Percentiles rank a stretch among this genome's conserved stretches.
phyloP scores from a whole-genome alignment of 1,140 invertebrate genomes.

The Brachionus plicatilis region DNA sequence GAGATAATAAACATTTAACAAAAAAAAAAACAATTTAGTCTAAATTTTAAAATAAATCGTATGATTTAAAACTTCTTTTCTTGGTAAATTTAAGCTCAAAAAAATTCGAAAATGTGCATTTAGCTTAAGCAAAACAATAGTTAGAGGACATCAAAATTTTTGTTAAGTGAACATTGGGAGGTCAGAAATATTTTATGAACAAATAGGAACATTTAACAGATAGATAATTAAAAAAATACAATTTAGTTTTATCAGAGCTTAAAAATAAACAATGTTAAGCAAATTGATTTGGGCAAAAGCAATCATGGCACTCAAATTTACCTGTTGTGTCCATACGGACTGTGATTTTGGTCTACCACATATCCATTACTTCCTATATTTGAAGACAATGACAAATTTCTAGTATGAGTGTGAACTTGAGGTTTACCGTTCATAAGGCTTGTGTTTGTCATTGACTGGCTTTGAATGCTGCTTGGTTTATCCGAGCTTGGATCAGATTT shows the following conservation, averaged over 20 bases:
- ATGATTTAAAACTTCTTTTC: no score
- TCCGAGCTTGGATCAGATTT: background rate
- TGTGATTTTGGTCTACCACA: background rate
- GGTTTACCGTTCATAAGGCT: background rate
- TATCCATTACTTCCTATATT: background rate
- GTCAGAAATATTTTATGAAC: background rate
- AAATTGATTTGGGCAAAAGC: background rate
- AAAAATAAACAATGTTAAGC: slow-evolving; percentile 3
- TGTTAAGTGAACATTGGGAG: background rate
- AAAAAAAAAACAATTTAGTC: no score
- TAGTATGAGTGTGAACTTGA: background rate
- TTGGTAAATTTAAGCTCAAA: background rate
- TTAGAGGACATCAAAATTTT: background rate
- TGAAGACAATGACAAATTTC: slow-evolving; percentile 23
- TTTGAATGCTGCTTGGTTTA: background rate
- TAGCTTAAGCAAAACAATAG: background rate
- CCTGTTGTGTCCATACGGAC: slow-evolving; percentile 19
- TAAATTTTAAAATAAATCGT: no score
- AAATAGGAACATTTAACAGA: background rate
- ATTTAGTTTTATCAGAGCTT: background rate
- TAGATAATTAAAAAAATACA: slow-evolving; percentile 22
- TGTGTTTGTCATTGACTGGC: slow-evolving; percentile 18
- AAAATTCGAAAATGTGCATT: background rate
- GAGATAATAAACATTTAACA: no score
- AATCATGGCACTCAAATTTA: background rate